Conservation (phyloP, 2,113 vertebrate genomes). For the Electrona antarctica region DNA sequence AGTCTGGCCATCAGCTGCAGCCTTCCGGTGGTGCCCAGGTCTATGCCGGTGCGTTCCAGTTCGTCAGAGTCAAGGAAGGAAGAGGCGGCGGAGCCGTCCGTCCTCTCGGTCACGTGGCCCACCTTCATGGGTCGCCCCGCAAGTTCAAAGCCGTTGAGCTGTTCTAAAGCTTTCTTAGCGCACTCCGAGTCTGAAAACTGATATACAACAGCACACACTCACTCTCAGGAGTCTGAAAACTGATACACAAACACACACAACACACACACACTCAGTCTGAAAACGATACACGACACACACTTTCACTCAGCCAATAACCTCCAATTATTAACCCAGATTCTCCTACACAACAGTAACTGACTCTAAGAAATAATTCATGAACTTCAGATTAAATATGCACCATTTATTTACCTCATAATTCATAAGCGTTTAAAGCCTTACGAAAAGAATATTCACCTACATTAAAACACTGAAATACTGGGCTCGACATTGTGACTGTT, state of each 20-base stretch:
- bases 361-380: too few species aligned
- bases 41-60: conserved; percentile 91
- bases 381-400: too few species aligned
- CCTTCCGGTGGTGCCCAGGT: conserved; percentile 92
- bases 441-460: too few species aligned
- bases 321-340: too few species aligned
- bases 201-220: conserved; percentile 7
- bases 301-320: too few species aligned
- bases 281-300: background rate
- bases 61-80: conserved; percentile 95
- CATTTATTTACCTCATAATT: too few species aligned
- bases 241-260: background rate
- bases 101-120: conserved; percentile 94
- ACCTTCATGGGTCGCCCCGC: conserved; percentile 98
- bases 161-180: conserved; percentile 96
- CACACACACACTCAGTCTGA: background rate
- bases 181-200: conserved; percentile 95
- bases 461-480: too few species aligned
- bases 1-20: conserved; percentile 96
- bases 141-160: conserved; percentile 95
- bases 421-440: too few species aligned
- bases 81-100: conserved; percentile 88
- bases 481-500: too few species aligned
- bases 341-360: too few species aligned
- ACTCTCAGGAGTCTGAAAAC: background rate